Evolutionary conservation across 2,797 vertebrate genomes (phyloP).

Genomic region (Scolopax rusticola): DNA sequence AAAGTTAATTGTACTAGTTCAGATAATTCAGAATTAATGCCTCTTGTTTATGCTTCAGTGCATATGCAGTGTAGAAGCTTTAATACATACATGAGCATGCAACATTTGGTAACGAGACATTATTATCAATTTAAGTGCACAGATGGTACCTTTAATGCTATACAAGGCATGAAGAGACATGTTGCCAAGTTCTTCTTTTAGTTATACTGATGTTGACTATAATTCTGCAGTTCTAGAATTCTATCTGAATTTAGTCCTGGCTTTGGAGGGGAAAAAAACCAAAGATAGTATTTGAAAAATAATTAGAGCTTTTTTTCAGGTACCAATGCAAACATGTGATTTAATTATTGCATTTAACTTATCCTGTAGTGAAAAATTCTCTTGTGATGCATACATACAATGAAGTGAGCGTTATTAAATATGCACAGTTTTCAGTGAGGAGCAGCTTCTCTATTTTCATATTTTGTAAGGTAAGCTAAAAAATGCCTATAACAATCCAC

Average conservation of each 20-base stretch:
- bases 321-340: neutral
- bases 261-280: neutral
- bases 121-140: conserved; percentile 21
- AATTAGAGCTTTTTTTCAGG: neutral
- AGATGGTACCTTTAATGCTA: conserved; percentile 55
- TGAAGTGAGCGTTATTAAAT: neutral
- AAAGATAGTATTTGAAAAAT: neutral
- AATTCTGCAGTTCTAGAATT: conserved; percentile 24
- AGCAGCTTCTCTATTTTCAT: neutral
- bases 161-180: conserved; percentile 32
- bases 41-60: neutral
- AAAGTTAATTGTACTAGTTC: conserved; percentile 27
- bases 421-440: neutral
- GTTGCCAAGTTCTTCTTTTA: conserved; percentile 55
- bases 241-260: neutral
- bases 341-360: neutral
- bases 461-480: neutral
- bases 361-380: neutral
- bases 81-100: conserved; percentile 16
- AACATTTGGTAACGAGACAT: conserved; percentile 31
- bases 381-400: neutral
- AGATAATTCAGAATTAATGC: conserved; percentile 48
- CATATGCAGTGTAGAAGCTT: neutral
- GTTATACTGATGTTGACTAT: conserved; percentile 13
- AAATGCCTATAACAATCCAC: neutral